phyloP scores from a whole-genome alignment of 2,888 invertebrate species.

The Chrysomela aeneicollis region DNA sequence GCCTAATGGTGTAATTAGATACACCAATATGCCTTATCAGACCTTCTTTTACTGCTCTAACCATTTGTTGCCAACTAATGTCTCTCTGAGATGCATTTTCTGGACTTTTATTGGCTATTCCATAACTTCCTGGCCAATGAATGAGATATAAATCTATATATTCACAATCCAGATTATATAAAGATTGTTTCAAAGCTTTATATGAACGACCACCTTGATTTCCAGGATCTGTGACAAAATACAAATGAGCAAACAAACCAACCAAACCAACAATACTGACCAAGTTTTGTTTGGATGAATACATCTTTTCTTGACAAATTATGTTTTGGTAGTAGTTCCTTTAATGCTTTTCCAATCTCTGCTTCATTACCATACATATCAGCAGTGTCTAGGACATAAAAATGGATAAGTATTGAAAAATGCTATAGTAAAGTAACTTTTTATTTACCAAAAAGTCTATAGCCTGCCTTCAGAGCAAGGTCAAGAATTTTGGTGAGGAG shows the following conservation, averaged over 20 bases:
- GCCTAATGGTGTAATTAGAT: conserved; percentile 78
- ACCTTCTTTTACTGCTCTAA: conserved; percentile 70
- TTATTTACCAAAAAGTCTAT: conserved; percentile 59
- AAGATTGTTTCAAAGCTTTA: conserved; percentile 66
- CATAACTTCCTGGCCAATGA: conserved; percentile 79
- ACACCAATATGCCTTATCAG: conserved; percentile 76
- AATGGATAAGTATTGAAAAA: conserved; percentile 2
- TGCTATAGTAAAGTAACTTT: neutral
- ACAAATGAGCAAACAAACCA: neutral
- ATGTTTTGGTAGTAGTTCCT: conserved; percentile 72
- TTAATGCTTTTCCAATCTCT: conserved; percentile 72
- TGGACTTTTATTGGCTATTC: conserved; percentile 63
- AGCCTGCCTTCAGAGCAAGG: conserved; percentile 71
- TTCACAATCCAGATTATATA: conserved; percentile 68
- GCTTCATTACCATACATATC: conserved; percentile 79
- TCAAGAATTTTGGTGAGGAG: conserved; percentile 67
- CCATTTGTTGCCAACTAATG: conserved; percentile 74
- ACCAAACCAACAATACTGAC: conserved; percentile 60
- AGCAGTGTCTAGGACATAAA: conserved; percentile 72
- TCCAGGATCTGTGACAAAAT: conserved; percentile 62
- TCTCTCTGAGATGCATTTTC: conserved; percentile 67
- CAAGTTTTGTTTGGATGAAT: conserved; percentile 81
- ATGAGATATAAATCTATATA: conserved; percentile 83
- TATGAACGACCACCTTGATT: conserved; percentile 66
- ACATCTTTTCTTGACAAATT: conserved; percentile 74